These are phyloP conservation scores for Typhlichthys subterraneus DNA, from an alignment of 2,797 vertebrate genomes.

Conservation along the genomic window DNA sequence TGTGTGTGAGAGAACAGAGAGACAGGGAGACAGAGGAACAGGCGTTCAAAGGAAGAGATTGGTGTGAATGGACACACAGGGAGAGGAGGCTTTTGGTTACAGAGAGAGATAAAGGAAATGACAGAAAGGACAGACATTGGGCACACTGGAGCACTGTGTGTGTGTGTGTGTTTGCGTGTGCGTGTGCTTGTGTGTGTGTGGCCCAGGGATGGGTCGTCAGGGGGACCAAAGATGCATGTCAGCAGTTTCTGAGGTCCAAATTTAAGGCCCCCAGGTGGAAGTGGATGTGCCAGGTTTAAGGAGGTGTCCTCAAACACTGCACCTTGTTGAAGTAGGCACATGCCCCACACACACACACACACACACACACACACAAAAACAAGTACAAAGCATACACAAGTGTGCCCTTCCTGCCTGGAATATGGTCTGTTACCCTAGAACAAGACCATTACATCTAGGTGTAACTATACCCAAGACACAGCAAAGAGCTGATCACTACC, in stretches of 20 bases:
- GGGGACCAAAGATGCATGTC: conserved; percentile 61
- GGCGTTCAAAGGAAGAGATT: conserved; percentile 32
- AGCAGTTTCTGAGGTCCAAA: conserved; percentile 64
- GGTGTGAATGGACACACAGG: conserved; percentile 48
- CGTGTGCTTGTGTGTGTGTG: conserved; percentile 25
- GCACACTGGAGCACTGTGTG: conserved; percentile 11
- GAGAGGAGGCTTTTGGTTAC: conserved; percentile 9
- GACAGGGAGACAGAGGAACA: conserved; percentile 24
- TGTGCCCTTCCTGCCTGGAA: background rate
- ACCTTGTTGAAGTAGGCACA: background rate
- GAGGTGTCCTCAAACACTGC: conserved; percentile 35
- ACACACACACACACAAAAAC: conserved; percentile 3
- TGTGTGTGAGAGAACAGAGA: conserved; percentile 2
- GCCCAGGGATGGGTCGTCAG: conserved; percentile 18
- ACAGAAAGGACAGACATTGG: conserved; percentile 13
- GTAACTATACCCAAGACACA: too few relatives aligned
- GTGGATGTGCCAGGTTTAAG: conserved; percentile 70
- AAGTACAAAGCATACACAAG: background rate
- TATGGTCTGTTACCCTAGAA: too few relatives aligned
- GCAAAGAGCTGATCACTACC: too few relatives aligned
- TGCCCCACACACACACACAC: background rate
- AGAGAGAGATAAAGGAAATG: conserved; percentile 21
- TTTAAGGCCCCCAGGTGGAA: conserved; percentile 75
- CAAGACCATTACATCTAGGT: too few relatives aligned
- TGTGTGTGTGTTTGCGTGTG: conserved; percentile 23